Evolutionary conservation across 1,140 invertebrate genomes (phyloP), one percentile per base, ranked within the genome.

Genomic region (Trichonephila clavata): DNA sequence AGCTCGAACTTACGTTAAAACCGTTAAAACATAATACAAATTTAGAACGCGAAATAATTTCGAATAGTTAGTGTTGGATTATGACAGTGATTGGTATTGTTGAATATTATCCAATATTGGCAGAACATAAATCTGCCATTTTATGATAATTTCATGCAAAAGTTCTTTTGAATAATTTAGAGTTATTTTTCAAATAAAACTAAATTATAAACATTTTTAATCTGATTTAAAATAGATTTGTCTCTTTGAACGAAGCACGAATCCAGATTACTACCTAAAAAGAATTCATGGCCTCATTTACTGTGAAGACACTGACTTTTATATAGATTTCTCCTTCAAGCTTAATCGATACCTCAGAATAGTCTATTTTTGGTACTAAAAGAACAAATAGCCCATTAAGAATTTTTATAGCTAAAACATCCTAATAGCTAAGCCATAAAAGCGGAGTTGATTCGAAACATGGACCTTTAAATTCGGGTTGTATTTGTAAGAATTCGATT

Each of bases 351-450:
- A 90, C 21, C 27, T 20, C 6, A 71, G 57, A 81, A 61, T 81
- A 59, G 71, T 63, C 89, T 90, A 90, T 81, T 90, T 83, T 83
- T 16, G 63, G 71, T 60, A 43, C 27, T 90, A 81, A 81, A 90
- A 61, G 18, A 57, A 86, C 84, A 86, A 86, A 86, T 50, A 63
- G 27, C 14, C 57, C 84, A 86, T 86, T 86, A 86, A 32, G 84
- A 57, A 86, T 86, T 89, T 89, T 89, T 89, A 89, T 89, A 71
- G 63, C 57, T 77, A 14, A 68, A 87, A 89, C 86, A 93, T 90
- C 86, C 61, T 84, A 71, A 60, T 89, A 60, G 61, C 27, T 59
- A 83, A 57, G 81, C 81, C 43, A 83, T 83, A 83, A 83, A 83
- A 24, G 32, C 24, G 39, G 81, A 59, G 81, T 24, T 83, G 50